Evolutionary conservation across 2,888 invertebrate species (phyloP), one percentile per base, ranked within the genome.

Genomic region (Mesorhabditis belari): DNA sequence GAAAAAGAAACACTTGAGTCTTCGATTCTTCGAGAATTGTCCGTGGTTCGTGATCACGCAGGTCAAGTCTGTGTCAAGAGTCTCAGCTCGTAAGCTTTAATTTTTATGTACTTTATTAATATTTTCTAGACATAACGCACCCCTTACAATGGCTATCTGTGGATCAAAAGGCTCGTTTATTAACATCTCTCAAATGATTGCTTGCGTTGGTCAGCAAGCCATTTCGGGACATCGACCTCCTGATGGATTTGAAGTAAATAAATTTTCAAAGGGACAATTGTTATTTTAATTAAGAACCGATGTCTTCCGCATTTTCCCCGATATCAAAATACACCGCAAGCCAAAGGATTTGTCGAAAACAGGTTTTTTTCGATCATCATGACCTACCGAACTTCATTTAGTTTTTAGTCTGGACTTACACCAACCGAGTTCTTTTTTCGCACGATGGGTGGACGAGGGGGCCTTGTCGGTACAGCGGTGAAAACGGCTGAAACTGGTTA

Each of bases 401-500:
- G 76, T 80, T 98, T 99, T 85, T 96, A 91, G 83, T 88, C 92
- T 0, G 98, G 98, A 0, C 73, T 80, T n/a, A 94, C 92, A 0
- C 94, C 96, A 0, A 92, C 95, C 0, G 98, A 98, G 85, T 98
- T 99, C 84, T 94, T 94, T 84, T 99, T 98, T 83, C 98, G 99
- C 84, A 95, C 98, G 1, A 98, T 98, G 95, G 96, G 92, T 54
- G 98, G 62, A n/a, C 55, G 70, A 21, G 77, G 77, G 66, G 86
- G 81, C 58, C 86, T 99, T 57, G 96, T 98, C 0, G 98, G 99
- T 84, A 99, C 98, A 0, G 98, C 98, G 6, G 98, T 98, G 2
- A 99, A 98, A 85, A 98, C 98, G 5, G 96, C 98, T 0, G 98
- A 98, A 84, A 98, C 98, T 0, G 98, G 98, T 25, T 98, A 98